Evolutionary conservation across 2,113 vertebrate genomes (phyloP).

Genomic region (Caretta caretta): DNA sequence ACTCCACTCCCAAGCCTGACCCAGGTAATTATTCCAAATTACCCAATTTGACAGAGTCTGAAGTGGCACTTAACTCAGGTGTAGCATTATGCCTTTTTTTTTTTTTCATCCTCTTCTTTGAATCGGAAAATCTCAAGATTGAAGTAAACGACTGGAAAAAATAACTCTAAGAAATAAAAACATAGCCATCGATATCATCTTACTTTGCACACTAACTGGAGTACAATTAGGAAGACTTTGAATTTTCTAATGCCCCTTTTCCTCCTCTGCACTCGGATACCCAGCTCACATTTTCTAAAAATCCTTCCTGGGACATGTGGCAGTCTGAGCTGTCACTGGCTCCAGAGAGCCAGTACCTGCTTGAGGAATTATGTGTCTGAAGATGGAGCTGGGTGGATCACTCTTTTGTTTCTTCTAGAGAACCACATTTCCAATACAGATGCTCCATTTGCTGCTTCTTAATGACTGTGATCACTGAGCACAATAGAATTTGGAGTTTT

Average conservation of each 20-base stretch:
- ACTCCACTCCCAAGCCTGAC: conserved; percentile 65
- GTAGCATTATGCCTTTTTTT: conserved; percentile 66
- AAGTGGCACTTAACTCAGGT: conserved; percentile 75
- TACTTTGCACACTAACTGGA: conserved; percentile 60
- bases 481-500: neutral
- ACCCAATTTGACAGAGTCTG: conserved; percentile 74
- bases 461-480: fast-evolving
- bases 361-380: neutral
- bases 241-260: conserved; percentile 21
- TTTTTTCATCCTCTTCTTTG: conserved; percentile 79
- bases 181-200: conserved; percentile 39
- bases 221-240: conserved; percentile 3
- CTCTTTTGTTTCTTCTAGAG: neutral
- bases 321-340: neutral
- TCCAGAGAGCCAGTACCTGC: neutral
- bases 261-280: neutral
- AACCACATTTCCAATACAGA: neutral
- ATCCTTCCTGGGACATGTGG: fast-evolving
- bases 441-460: neutral
- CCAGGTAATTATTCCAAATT: conserved; percentile 81
- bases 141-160: conserved; percentile 70
- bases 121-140: conserved; percentile 71
- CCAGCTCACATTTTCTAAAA: neutral
- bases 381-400: fast-evolving
- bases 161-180: conserved; percentile 75